phyloP scores from a whole-genome alignment of 2,113 vertebrate species.

The Cepphus grylle region DNA sequence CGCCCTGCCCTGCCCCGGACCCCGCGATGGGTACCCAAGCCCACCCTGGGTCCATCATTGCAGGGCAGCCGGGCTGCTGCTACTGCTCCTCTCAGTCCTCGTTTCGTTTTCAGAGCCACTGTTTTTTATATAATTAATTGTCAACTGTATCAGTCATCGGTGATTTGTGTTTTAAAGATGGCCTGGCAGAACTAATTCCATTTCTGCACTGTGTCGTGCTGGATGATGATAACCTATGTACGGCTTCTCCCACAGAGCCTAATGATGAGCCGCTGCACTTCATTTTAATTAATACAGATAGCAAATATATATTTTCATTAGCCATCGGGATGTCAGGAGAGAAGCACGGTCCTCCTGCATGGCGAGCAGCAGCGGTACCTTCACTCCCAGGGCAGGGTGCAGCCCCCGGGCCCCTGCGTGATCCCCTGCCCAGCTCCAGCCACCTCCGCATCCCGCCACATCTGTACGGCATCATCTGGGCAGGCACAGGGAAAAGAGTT shows the following conservation, averaged over 20 bases:
- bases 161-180: constrained; percentile 22
- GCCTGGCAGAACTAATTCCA: constrained; percentile 42
- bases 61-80: not conserved
- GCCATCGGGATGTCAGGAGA: not conserved
- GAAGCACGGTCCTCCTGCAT: not conserved
- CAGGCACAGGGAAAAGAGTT: not conserved
- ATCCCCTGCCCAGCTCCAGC: not conserved
- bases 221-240: constrained; percentile 17
- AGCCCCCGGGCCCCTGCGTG: not conserved
- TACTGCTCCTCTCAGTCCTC: not conserved
- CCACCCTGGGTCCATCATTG: not conserved
- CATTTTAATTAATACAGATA: constrained; percentile 63
- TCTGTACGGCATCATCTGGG: not conserved
- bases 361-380: not conserved
- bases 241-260: constrained; percentile 3
- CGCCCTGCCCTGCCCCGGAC: fast-evolving
- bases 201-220: not conserved
- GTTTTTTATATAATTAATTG: not conserved
- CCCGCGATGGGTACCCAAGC: not conserved
- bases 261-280: not conserved
- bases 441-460: fast-evolving
- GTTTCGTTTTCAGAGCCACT: fast-evolving
- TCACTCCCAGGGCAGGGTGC: not conserved
- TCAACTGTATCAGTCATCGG: not conserved
- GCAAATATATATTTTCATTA: constrained; percentile 40